Conservation (phyloP, 2,888 invertebrate species). For the Ophion ventricosus region DNA sequence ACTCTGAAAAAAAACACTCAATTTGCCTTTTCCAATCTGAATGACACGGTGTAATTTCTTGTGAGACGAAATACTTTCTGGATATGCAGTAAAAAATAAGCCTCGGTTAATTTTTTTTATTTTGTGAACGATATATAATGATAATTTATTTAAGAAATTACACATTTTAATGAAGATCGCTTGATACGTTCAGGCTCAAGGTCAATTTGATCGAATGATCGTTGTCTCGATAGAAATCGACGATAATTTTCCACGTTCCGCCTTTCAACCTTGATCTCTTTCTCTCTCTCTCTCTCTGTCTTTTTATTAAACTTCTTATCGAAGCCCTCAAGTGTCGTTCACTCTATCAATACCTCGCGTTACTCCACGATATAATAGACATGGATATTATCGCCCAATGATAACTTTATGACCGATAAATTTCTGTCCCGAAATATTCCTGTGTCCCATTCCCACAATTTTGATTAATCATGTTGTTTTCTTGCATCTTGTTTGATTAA, state of each 20-base stretch:
- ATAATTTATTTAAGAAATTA: not conserved
- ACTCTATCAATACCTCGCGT: conserved; percentile 35
- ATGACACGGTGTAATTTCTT: not conserved
- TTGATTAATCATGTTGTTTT: not conserved
- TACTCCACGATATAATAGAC: conserved; percentile 56
- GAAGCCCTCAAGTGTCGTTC: conserved; percentile 36
- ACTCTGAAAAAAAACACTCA: too few relatives aligned
- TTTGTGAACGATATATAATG: not conserved
- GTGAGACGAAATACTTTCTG: not conserved
- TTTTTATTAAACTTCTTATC: conserved; percentile 24
- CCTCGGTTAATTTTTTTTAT: not conserved
- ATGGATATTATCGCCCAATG: conserved; percentile 29
- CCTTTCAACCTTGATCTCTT: conserved; percentile 66
- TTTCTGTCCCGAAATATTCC: not conserved
- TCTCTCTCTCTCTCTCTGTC: conserved; percentile 14
- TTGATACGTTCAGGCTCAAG: not conserved
- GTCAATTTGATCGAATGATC: not conserved
- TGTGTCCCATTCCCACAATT: not conserved
- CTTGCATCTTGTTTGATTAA: not conserved
- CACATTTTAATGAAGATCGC: not conserved
- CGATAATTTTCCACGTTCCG: conserved; percentile 50
- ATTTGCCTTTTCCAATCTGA: too few relatives aligned
- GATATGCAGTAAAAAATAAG: not conserved
- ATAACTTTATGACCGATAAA: conserved; percentile 31
- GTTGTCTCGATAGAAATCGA: conserved; percentile 50